These are phyloP conservation scores for Perccottus glenii DNA, from an alignment of 2,113 vertebrate species.

Conservation along the genomic window DNA sequence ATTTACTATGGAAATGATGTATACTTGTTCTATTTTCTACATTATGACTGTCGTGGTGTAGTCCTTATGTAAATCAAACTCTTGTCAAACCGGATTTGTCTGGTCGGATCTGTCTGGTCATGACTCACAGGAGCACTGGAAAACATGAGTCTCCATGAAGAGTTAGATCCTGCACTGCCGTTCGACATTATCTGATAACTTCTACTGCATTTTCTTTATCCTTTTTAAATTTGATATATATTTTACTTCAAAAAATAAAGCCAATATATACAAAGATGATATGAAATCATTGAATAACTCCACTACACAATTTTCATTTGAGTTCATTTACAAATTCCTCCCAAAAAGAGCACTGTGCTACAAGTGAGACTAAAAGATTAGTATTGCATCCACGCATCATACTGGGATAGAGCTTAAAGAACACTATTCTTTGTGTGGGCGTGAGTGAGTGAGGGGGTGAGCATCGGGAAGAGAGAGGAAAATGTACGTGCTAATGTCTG, in stretches of 20 bases:
- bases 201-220: no score
- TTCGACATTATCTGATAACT: background rate
- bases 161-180: background rate
- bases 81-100: constrained; percentile 52
- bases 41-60: background rate
- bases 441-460: constrained; percentile 31
- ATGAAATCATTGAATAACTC: background rate
- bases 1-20: background rate
- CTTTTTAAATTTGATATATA: no score
- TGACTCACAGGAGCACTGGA: background rate
- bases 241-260: no score
- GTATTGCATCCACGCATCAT: constrained; percentile 68
- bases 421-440: constrained; percentile 49
- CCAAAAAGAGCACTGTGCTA: constrained; percentile 42
- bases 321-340: constrained; percentile 22
- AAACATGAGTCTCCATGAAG: no score
- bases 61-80: background rate
- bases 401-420: constrained; percentile 66
- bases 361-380: constrained; percentile 68
- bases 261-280: no score
- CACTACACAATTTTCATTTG: constrained; percentile 1
- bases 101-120: background rate
- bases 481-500: constrained; percentile 36
- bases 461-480: constrained; percentile 25
- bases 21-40: no score